phyloP scores from a whole-genome alignment of 1,140 invertebrate species.

The Lasioglossum albipes region DNA sequence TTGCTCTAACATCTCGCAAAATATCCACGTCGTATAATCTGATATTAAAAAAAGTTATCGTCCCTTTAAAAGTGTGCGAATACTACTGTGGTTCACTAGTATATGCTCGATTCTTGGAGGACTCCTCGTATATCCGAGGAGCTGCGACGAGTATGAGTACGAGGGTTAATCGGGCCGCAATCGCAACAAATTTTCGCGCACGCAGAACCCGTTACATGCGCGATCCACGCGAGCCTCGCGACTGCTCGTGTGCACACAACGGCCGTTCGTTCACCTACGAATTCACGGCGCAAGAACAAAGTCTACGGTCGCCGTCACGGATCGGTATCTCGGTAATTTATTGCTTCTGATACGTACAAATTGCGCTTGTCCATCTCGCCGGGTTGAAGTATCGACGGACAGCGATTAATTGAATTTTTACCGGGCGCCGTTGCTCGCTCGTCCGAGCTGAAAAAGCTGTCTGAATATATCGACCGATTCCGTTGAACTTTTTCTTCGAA shows the following conservation, averaged over 20 bases:
- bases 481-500: neutral
- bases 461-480: slow-evolving; percentile 11
- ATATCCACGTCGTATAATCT: no score
- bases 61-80: no score
- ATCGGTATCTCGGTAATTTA: slow-evolving; percentile 24
- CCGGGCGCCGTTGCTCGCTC: slow-evolving; percentile 1
- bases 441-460: neutral
- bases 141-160: no score
- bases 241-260: neutral
- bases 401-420: slow-evolving; percentile 41
- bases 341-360: slow-evolving; percentile 30
- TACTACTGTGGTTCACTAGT: no score
- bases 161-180: no score
- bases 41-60: no score
- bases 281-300: slow-evolving; percentile 12
- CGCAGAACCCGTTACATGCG: neutral
- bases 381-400: slow-evolving; percentile 33
- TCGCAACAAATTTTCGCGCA: no score
- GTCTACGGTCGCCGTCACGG: neutral
- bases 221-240: neutral
- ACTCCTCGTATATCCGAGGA: no score
- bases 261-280: slow-evolving; percentile 21
- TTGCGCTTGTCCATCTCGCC: slow-evolving; percentile 29
- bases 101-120: no score
- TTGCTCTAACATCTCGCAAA: no score